Base-by-base conservation (phyloP, 2,797 vertebrate species). In the Holocentrus rufus region DNA sequence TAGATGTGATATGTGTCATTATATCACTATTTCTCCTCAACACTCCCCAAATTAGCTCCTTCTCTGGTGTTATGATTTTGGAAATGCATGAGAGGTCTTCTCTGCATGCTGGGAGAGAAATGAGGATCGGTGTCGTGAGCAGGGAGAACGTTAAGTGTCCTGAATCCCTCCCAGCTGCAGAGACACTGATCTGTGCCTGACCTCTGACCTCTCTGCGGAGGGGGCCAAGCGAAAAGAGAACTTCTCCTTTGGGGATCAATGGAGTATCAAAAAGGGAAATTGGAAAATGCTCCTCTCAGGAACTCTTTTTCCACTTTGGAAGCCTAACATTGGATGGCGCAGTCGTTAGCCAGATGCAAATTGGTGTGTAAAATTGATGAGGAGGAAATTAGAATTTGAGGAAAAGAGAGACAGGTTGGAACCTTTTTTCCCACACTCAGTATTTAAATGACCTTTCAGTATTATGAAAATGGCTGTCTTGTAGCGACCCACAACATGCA, bases 1-100 rank as follows among this genome's bases (percentile, higher is more conserved):
- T 64, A 87, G 71, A 86, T 85, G 86, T 85, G 74, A 81, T 80
- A 87, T 79, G 55, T 85, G 76, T 80, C 50, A 14, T 85, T 74
- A 70, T 67, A 71, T 50, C 74, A 78, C 67, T 73, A 62, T 74
- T 76, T 88, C 59, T 52, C 59, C 79, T 86, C 85, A 88, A 86
- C 87, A 81, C 76, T 86, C 85, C 79, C 50, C 63, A 64, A 82
- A 74, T 86, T 81, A 76, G 75, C 79, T 81, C 39, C 4, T 50
- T 68, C 31, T 56, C 53, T 67, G 25, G 14, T 34, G 59, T 44
- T 74, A 81, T 76, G 56, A 79, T 80, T 81, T 79, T 81, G 74
- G 84, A 85, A 80, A 60, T 18, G 60, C 73, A 82, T 85, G 42
- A 88, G 77, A 85, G 69, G n/a, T 60, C 58, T 31, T 72, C 15